phyloP scores from a whole-genome alignment of 2,888 invertebrate genomes.

The Eupsilia transversa region DNA sequence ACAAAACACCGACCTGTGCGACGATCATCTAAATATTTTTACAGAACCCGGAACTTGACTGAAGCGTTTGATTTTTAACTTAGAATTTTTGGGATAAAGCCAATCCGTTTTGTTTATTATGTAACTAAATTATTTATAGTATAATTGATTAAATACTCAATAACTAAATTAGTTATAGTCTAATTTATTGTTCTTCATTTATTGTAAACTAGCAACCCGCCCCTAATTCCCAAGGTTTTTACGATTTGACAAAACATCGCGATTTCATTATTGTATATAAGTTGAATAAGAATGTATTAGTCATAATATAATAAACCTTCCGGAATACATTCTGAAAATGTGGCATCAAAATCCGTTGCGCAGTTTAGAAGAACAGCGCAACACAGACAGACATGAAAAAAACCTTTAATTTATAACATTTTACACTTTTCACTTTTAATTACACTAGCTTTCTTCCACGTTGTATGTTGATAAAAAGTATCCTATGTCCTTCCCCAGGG shows the following conservation, averaged over 20 bases:
- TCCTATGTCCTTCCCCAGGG: too few relatives aligned
- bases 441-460: too few relatives aligned
- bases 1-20: slow-evolving; percentile 81
- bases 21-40: slow-evolving; percentile 71
- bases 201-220: neutral
- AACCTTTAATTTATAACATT: neutral
- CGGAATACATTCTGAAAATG: too few relatives aligned
- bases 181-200: neutral
- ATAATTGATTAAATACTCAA: neutral
- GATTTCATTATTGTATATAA: too few relatives aligned
- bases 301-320: too few relatives aligned
- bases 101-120: neutral
- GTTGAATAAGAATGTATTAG: too few relatives aligned
- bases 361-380: neutral
- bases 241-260: neutral
- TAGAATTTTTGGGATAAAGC: slow-evolving; percentile 11
- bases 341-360: neutral
- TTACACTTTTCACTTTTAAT: too few relatives aligned
- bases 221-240: neutral
- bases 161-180: neutral
- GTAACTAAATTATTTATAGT: neutral
- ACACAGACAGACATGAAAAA: neutral
- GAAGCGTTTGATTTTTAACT: slow-evolving; percentile 43
- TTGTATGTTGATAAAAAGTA: too few relatives aligned
- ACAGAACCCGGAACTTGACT: slow-evolving; percentile 50